Evolutionary conservation across 2,797 vertebrate genomes (phyloP).

Genomic region (Oophaga sylvatica): DNA sequence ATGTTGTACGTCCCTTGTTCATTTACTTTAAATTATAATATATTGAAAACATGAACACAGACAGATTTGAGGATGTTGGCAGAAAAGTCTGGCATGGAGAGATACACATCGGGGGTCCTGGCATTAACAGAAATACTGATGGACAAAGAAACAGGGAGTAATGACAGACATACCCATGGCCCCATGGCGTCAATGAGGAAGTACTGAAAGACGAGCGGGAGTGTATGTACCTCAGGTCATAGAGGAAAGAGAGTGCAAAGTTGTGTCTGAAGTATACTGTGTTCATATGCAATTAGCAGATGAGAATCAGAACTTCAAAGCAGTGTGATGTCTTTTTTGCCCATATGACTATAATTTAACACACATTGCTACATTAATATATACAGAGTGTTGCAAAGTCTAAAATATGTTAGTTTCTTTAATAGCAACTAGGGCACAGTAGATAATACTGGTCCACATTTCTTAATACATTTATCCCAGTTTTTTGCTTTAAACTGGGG

Average conservation of each 20-base stretch:
- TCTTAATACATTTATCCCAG: no score
- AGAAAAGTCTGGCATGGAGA: slow-evolving; percentile 38
- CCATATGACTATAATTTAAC: slow-evolving; percentile 22
- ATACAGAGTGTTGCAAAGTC: not conserved
- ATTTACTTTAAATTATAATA: slow-evolving; percentile 11
- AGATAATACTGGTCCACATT: not conserved
- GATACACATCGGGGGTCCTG: slow-evolving; percentile 29
- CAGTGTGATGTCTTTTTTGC: not conserved
- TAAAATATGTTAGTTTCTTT: not conserved
- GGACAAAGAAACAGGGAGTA: slow-evolving; percentile 27
- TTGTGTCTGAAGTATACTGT: slow-evolving; percentile 6
- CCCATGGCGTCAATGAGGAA: slow-evolving; percentile 20
- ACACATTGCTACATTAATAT: slow-evolving; percentile 19
- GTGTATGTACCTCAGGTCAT: slow-evolving; percentile 19
- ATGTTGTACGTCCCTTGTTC: slow-evolving; percentile 5
- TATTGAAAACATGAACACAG: slow-evolving; percentile 41
- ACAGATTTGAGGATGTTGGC: slow-evolving; percentile 48
- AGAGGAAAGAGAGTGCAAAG: slow-evolving; percentile 25
- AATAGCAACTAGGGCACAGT: not conserved
- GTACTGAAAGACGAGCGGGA: slow-evolving; percentile 38
- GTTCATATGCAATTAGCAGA: not conserved
- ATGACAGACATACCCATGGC: slow-evolving; percentile 39
- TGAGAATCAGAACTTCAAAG: slow-evolving; percentile 8
- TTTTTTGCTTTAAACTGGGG: no score
- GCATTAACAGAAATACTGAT: slow-evolving; percentile 37